These are phyloP conservation scores for Epinotia bilunana DNA, from an alignment of 2,888 invertebrate species.

Conservation along the genomic window DNA sequence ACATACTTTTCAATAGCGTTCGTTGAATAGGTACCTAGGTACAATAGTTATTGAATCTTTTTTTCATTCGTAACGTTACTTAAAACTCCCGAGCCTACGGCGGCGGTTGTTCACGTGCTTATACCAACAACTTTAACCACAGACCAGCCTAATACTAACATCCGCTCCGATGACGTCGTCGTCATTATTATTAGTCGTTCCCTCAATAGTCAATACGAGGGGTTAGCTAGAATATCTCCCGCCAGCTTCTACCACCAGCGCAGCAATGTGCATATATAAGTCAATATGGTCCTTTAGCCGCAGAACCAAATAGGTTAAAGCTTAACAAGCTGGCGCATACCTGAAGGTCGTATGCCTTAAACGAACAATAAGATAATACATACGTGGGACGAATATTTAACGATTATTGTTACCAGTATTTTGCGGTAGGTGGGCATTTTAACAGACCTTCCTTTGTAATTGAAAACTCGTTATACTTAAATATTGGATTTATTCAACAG, in stretches of 20 bases:
- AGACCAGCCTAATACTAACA: too few species aligned
- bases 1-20: neutral
- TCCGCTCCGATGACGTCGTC: too few species aligned
- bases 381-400: constrained; percentile 41
- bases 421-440: constrained; percentile 30
- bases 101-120: too few species aligned
- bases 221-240: too few species aligned
- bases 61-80: too few species aligned
- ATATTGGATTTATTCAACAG: neutral
- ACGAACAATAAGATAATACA: constrained; percentile 40
- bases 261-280: neutral
- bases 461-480: neutral
- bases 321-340: constrained; percentile 32
- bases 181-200: too few species aligned
- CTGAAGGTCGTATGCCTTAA: constrained; percentile 40
- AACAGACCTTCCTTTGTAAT: neutral
- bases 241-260: too few species aligned
- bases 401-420: constrained; percentile 33
- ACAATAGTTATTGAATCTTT: neutral
- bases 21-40: neutral
- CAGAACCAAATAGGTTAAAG: constrained; percentile 38
- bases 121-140: too few species aligned
- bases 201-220: too few species aligned
- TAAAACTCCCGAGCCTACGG: too few species aligned
- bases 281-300: constrained; percentile 1